Evolutionary conservation across 2,797 vertebrate species (phyloP).

Genomic region (Sebastes cheni): DNA sequence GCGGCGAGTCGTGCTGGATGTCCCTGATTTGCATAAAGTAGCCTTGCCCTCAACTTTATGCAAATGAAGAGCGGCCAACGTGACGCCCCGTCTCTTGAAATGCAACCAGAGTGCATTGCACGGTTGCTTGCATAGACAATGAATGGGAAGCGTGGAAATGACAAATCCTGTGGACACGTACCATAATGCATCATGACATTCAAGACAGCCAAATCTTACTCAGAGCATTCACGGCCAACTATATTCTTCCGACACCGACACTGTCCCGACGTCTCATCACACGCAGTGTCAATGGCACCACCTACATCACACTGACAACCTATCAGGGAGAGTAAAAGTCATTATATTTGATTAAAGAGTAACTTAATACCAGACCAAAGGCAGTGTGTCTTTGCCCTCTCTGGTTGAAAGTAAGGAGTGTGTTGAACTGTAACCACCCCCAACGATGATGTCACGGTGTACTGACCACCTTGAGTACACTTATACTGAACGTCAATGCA

Average conservation of each 20-base stretch:
- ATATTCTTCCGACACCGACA: slow-evolving; percentile 88
- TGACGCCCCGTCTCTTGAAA: too few relatives aligned
- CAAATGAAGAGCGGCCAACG: too few relatives aligned
- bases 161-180: background rate
- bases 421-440: background rate
- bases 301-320: slow-evolving; percentile 91
- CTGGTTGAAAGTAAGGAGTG: background rate
- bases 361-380: background rate
- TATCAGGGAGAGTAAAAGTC: slow-evolving; percentile 54
- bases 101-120: background rate
- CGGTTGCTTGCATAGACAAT: background rate
- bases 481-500: too few relatives aligned
- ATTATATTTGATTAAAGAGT: background rate
- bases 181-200: background rate
- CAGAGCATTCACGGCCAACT: slow-evolving; percentile 81
- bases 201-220: slow-evolving; percentile 80
- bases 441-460: too few relatives aligned
- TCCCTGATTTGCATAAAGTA: too few relatives aligned
- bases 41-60: too few relatives aligned
- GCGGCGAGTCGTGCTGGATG: too few relatives aligned
- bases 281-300: slow-evolving; percentile 80
- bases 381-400: background rate
- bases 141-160: background rate
- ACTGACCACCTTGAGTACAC: background rate
- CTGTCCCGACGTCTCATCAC: slow-evolving; percentile 77